Evolutionary conservation across 2,113 vertebrate genomes (phyloP), one percentile per base, ranked within the genome.

Genomic region (Verasper variegatus): DNA sequence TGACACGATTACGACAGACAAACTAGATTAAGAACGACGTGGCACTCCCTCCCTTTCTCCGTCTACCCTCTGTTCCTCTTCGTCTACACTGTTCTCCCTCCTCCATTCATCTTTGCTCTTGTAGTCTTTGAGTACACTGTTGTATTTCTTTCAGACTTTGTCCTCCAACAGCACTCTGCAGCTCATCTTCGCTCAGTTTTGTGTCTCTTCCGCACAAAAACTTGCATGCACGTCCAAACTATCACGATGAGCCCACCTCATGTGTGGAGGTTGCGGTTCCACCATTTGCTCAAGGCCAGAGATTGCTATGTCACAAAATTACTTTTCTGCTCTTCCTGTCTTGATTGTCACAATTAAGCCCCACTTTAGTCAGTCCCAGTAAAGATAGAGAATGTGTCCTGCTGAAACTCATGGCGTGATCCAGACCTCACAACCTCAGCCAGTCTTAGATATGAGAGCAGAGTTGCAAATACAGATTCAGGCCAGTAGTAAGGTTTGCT

Each of bases 21-120:
- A 95, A 95, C 93, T 91, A 86, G 91, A 95, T 95, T 95, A 95
- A 90, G 92, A 94, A 94, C 89, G 93, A 93, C 89, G 83, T 88
- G 90, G 83, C 91, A 78, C 92, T 91, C 90, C 89, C 84, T 85
- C 80, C 74, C 72, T 86, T 71, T 62, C 85, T 89, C 87, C 35
- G 68, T 88, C 86, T 84, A 83, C 85, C 88, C 86, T 88, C 86
- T 91, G 84, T 85, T 87, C 82, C 82, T 86, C 72, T 82, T 74
- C n/a, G 31, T 82, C 84, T 82, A 54, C 78, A 49, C 87, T 66
- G 35, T 59, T 86, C 76, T 79, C 71, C 82, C 64, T 81, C 74
- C 74, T 88, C 85, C 80, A 71, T 75, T 78, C 76, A 68, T 87
- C 77, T 78, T 80, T 76, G 77, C 78, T 86, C 67, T 82, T 87